phyloP scores from a whole-genome alignment of 2,797 vertebrate genomes.

The Poecilia gillii region DNA sequence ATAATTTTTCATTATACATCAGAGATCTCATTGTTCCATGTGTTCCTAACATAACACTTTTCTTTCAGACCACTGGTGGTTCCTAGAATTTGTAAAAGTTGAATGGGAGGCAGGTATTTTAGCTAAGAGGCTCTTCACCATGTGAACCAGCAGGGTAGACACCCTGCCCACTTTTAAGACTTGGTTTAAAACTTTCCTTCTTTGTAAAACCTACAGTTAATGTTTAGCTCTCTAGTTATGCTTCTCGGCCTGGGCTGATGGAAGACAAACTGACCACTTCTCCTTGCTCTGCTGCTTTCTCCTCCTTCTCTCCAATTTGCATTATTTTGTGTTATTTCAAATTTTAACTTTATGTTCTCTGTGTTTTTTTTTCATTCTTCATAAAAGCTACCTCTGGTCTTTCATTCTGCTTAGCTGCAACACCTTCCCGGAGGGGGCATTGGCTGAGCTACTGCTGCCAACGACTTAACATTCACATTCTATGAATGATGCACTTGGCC shows the following conservation, averaged over 20 bases:
- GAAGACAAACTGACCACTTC: neutral
- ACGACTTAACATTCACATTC: neutral
- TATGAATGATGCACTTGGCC: neutral
- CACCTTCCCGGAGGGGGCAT: neutral
- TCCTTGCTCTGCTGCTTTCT: neutral
- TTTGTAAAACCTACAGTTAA: neutral
- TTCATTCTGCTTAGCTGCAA: neutral
- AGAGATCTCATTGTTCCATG: neutral
- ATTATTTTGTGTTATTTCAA: neutral
- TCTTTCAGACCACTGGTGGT: neutral
- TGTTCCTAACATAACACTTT: neutral
- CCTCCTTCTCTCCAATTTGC: neutral
- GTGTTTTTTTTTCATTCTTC: neutral
- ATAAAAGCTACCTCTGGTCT: neutral
- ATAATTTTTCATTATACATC: neutral
- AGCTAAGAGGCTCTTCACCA: neutral
- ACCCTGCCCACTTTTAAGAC: neutral
- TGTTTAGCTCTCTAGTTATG: neutral
- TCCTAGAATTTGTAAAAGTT: neutral
- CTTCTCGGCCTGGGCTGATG: too few relatives aligned
- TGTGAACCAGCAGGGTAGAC: neutral
- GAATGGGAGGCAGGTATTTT: neutral
- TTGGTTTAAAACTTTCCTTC: neutral
- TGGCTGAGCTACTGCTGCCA: neutral
- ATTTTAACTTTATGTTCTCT: neutral